Base-by-base conservation (phyloP, 1,140 invertebrate genomes). In the Aphidius ervi region DNA sequence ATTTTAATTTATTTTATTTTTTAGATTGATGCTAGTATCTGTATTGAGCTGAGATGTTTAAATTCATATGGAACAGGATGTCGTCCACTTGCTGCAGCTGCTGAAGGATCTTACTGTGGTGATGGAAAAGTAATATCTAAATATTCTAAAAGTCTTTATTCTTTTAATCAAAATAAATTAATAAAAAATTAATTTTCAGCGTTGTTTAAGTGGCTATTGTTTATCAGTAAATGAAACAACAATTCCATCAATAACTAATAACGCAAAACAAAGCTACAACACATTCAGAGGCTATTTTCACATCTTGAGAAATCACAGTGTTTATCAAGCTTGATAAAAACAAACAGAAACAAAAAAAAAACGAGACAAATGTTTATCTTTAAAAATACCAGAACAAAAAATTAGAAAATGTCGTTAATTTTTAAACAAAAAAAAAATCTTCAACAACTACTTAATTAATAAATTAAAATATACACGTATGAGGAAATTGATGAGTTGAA, bases 41-140 rank as follows among this genome's bases (percentile, higher is more conserved):
- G 72, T 46, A 56, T 60, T 41, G 46, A 50, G 40, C 60, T 75
- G 7, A 52, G 70, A 0, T 75, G 72, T 23, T 55, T 52, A 8
- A 61, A 66, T 37, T 64, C 64, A 2, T 58, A 20, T 5, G 31
- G 20, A n/a, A 31, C 43, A 64, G 92, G 91, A 74, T 95, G 93
- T 81, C 90, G 91, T 46, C 90, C 92, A 55, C 91, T 93, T 76
- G 78, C 92, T 64, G 90, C 93, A 5, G 93, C 93, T 9, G 93
- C 93, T 6, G 93, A 96, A 81, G 93, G 93, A n/a, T 94, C 92
- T 6, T 82, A 88, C 2, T 96, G 93, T 77, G 93, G 93, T 20
- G 87, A 92, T 76, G 87, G 89, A 68, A 88, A 92, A 81, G 92
- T 94, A 82, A 80, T 56, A 54, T 5, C 52, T 37, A 40, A 4